These are phyloP conservation scores for Cheilosia vulpina DNA, from an alignment of 2,888 invertebrate species.

Conservation along the genomic window DNA sequence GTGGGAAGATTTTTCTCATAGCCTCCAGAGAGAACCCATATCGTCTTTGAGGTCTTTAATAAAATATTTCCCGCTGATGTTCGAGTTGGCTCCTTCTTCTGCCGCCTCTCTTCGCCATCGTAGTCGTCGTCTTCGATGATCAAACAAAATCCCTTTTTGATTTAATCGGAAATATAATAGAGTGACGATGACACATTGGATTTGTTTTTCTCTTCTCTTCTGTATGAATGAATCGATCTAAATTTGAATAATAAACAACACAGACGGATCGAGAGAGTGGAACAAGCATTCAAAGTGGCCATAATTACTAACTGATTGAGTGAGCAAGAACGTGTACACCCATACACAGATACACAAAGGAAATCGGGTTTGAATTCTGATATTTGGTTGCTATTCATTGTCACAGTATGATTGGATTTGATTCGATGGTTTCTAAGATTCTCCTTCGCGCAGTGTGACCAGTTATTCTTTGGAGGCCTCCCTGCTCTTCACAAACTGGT, in stretches of 20 bases:
- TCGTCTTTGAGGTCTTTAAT: conserved; percentile 66
- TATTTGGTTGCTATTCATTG: conserved; percentile 48
- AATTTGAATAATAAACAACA: conserved; percentile 72
- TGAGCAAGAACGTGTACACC: conserved; percentile 21
- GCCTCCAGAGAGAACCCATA: conserved; percentile 65
- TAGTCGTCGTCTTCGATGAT: conserved; percentile 7
- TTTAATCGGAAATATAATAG: conserved; percentile 71
- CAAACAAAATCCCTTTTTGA: conserved; percentile 73
- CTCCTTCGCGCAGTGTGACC: conserved; percentile 39
- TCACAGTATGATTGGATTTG: conserved; percentile 64
- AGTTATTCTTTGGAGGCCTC: conserved; percentile 38
- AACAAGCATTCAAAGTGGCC: conserved; percentile 57
- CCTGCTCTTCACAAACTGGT: conserved; percentile 62
- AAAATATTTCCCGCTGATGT: conserved; percentile 62
- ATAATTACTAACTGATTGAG: conserved; percentile 74
- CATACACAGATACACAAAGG: conserved; percentile 46
- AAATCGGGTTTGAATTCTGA: conserved; percentile 37
- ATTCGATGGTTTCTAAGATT: conserved; percentile 45
- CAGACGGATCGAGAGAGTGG: conserved; percentile 2
- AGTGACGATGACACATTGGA: conserved; percentile 74
- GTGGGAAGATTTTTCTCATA: conserved; percentile 74
- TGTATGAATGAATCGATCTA: conserved; percentile 69
- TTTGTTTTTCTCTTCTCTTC: conserved; percentile 36
- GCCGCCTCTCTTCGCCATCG: not conserved
- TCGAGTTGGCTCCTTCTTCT: conserved; percentile 17